A percentile compares a stretch with the other conserved stretches of the same genome.
phyloP scores from a whole-genome alignment of 2,113 vertebrate species.

The Holacanthus passer region DNA sequence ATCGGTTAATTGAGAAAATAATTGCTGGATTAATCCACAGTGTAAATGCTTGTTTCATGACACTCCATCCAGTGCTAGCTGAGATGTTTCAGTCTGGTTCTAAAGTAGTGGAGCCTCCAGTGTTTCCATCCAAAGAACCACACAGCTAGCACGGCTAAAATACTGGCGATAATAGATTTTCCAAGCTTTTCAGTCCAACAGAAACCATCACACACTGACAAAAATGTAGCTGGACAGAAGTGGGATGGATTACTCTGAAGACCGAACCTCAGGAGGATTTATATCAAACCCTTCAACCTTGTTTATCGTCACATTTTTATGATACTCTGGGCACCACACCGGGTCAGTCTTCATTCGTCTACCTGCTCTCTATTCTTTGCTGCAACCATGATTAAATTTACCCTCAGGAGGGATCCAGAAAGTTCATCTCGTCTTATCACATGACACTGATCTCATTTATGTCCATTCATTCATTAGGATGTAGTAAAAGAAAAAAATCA shows the following conservation, averaged over 20 bases:
- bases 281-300: not conserved
- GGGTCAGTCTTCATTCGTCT: not conserved
- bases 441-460: slow-evolving; percentile 35
- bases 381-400: not conserved
- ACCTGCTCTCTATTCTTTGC: not conserved
- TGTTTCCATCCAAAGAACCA: too few relatives aligned
- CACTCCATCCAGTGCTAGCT: not conserved
- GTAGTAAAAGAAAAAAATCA: slow-evolving; percentile 37
- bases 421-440: slow-evolving; percentile 14
- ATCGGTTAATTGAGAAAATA: too few relatives aligned
- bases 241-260: not conserved
- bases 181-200: too few relatives aligned
- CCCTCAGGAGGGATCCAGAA: slow-evolving; percentile 2
- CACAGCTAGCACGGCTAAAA: too few relatives aligned
- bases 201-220: too few relatives aligned
- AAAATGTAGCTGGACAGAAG: not conserved
- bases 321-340: not conserved
- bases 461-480: slow-evolving; percentile 48
- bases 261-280: not conserved
- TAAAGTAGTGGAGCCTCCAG: too few relatives aligned
- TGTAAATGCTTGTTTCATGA: too few relatives aligned
- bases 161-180: too few relatives aligned
- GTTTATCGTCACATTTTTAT: not conserved
- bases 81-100: not conserved
- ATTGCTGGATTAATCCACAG: too few relatives aligned